These are phyloP conservation scores for Salvelinus namaycush DNA, from an alignment of 2,113 vertebrate genomes.

Conservation along the genomic window DNA sequence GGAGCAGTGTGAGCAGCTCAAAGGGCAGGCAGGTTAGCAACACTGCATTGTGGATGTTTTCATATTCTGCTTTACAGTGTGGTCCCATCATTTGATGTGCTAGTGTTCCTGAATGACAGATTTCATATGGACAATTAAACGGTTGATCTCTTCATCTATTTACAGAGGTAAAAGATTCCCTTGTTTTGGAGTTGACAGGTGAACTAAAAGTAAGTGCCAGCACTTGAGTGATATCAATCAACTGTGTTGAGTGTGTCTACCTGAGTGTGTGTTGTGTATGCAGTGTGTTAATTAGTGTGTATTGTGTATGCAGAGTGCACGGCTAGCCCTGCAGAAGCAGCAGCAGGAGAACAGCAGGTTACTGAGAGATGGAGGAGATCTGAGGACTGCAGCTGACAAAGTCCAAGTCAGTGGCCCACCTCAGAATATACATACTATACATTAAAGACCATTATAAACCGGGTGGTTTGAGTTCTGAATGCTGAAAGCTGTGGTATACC, in stretches of 20 bases:
- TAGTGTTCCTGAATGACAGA: neutral
- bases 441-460: no score
- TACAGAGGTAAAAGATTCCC: conserved; percentile 68
- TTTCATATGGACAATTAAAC: neutral
- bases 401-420: conserved; percentile 56
- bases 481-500: no score
- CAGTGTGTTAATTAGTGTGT: conserved; percentile 7
- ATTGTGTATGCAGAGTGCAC: conserved; percentile 54
- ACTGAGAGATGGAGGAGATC: conserved; percentile 50
- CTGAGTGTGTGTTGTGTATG: conserved; percentile 14
- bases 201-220: conserved; percentile 70
- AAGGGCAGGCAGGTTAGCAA: conserved; percentile 64
- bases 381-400: conserved; percentile 66
- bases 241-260: neutral
- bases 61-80: neutral
- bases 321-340: conserved; percentile 62
- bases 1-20: conserved; percentile 56
- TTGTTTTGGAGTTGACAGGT: conserved; percentile 67
- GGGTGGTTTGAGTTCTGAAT: no score
- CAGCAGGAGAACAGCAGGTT: conserved; percentile 65
- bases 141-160: neutral
- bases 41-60: neutral
- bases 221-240: neutral
- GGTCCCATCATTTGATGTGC: neutral
- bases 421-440: no score